Conservation (phyloP, 2,888 invertebrate genomes). For the Spisula solida region DNA sequence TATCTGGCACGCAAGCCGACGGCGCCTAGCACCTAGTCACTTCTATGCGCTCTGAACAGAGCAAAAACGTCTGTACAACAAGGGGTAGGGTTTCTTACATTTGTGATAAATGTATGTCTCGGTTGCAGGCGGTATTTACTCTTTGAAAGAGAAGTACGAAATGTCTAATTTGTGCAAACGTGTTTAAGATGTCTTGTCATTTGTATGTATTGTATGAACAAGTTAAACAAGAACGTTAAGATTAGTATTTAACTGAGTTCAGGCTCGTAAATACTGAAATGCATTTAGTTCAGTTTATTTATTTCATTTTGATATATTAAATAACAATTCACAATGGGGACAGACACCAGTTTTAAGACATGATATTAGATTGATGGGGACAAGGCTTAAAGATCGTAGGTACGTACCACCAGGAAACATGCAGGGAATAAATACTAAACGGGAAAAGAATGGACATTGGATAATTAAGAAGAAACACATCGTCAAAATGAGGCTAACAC, state of each 20-base stretch:
- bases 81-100: slow-evolving; percentile 9
- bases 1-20: slow-evolving; percentile 61
- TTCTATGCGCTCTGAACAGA: neutral
- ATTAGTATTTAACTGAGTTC: too few species aligned
- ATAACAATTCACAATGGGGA: slow-evolving; percentile 1
- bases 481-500: neutral
- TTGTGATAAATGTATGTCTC: slow-evolving; percentile 17
- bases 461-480: neutral
- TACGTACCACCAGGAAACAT: neutral
- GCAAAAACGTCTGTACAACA: neutral
- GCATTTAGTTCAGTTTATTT: neutral
- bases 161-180: slow-evolving; percentile 8
- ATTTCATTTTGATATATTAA: neutral
- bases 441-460: neutral
- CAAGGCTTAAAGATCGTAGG: neutral
- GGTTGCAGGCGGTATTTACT: neutral
- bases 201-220: neutral
- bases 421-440: too few species aligned
- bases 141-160: neutral
- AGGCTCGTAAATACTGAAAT: neutral
- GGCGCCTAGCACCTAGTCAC: slow-evolving; percentile 64
- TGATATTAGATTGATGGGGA: neutral
- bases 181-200: neutral
- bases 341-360: neutral
- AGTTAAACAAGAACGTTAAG: too few species aligned